phyloP scores from a whole-genome alignment of 2,797 vertebrate species.

The Pseudopleuronectes americanus region DNA sequence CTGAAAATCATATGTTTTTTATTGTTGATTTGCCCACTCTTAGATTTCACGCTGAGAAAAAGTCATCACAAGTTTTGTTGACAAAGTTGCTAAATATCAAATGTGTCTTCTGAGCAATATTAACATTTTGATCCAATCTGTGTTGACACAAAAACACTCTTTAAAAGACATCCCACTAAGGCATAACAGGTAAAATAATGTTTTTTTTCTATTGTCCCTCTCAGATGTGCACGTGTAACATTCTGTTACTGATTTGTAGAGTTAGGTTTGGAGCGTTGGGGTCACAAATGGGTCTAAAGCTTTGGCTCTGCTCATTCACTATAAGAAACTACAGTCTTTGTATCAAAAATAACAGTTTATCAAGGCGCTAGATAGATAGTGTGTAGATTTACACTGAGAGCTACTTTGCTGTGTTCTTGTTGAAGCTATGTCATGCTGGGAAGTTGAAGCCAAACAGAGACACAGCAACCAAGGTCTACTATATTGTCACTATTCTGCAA shows the following conservation, averaged over 20 bases:
- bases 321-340: conserved; percentile 60
- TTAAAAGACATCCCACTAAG: neutral
- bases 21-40: too few relatives aligned
- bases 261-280: neutral
- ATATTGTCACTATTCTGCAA: conserved; percentile 8
- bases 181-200: neutral
- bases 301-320: conserved; percentile 26
- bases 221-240: neutral
- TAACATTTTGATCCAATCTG: neutral
- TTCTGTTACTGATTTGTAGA: neutral
- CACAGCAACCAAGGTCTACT: conserved; percentile 25
- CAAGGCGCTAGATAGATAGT: conserved; percentile 18
- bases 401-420: conserved; percentile 26
- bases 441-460: conserved; percentile 40
- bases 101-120: neutral
- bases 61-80: neutral
- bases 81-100: neutral
- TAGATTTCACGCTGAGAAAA: too few relatives aligned
- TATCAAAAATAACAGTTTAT: conserved; percentile 67
- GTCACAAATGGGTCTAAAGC: neutral
- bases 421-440: conserved; percentile 68
- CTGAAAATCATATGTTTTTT: too few relatives aligned
- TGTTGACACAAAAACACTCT: neutral
- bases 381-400: conserved; percentile 10
- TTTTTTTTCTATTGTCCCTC: neutral